Conservation (phyloP, 2,797 vertebrate genomes). For the Crax fasciolata region DNA sequence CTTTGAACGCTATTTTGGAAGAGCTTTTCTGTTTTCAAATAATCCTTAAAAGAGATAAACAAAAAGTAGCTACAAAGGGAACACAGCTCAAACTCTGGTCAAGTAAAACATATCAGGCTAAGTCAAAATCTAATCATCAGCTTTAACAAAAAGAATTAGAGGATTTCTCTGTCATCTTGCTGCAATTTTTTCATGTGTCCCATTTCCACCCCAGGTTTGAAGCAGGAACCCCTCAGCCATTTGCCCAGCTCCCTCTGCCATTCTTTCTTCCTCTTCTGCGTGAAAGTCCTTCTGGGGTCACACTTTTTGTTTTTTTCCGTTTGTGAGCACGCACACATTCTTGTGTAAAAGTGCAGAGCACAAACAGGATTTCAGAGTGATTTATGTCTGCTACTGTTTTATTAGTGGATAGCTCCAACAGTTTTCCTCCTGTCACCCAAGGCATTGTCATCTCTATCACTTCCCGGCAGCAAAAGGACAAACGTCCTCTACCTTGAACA, state of each 20-base stretch:
- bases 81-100: neutral
- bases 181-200: neutral
- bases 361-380: neutral
- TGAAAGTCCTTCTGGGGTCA: neutral
- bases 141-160: neutral
- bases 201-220: neutral
- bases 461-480: neutral
- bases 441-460: rapidly evolving
- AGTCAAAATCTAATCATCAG: neutral
- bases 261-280: neutral
- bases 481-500: neutral
- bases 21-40: neutral
- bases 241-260: neutral
- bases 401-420: neutral
- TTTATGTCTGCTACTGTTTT: neutral
- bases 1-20: neutral
- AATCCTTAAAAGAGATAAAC: neutral
- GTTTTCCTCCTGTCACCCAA: neutral
- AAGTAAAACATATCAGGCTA: neutral
- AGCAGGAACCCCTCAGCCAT: neutral
- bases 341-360: neutral
- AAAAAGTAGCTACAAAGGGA: neutral
- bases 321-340: neutral
- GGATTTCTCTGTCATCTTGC: neutral
- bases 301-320: neutral